Conservation (phyloP, 2,888 invertebrate genomes). For the Notocelia uddmanniana region DNA sequence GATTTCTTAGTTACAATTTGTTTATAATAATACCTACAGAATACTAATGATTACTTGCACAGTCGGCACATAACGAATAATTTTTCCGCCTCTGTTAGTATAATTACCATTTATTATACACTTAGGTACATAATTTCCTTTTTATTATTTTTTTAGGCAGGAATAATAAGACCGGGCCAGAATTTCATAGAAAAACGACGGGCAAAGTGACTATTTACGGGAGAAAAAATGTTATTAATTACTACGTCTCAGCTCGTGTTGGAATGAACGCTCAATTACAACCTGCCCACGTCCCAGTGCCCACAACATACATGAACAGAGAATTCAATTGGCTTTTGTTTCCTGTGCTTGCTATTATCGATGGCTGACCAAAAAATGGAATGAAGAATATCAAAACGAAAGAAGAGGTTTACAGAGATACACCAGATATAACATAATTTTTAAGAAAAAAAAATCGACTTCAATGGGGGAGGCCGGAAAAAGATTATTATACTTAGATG, state of each 20-base stretch:
- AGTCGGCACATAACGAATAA: no score
- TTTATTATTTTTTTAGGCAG: neutral
- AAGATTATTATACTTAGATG: no score
- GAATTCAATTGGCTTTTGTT: neutral
- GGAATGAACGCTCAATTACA: constrained; percentile 48
- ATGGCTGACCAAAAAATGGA: neutral
- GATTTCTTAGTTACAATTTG: no score
- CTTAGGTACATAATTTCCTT: neutral
- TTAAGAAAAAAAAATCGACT: no score
- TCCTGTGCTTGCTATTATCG: neutral
- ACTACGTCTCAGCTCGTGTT: constrained; percentile 39
- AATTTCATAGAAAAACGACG: neutral
- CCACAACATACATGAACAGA: constrained; percentile 16
- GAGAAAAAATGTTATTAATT: constrained; percentile 46
- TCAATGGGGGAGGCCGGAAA: no score
- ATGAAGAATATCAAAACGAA: neutral
- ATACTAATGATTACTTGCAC: no score
- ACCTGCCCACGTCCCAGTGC: constrained; percentile 20
- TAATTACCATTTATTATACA: neutral
- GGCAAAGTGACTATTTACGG: constrained; percentile 10
- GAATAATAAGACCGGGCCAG: neutral
- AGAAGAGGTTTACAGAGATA: neutral
- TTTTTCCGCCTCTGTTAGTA: neutral
- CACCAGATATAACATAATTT: no score
- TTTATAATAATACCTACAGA: neutral